These are phyloP conservation scores for Choloepus didactylus DNA, from an alignment of 2,797 vertebrate species.

Conservation along the genomic window DNA sequence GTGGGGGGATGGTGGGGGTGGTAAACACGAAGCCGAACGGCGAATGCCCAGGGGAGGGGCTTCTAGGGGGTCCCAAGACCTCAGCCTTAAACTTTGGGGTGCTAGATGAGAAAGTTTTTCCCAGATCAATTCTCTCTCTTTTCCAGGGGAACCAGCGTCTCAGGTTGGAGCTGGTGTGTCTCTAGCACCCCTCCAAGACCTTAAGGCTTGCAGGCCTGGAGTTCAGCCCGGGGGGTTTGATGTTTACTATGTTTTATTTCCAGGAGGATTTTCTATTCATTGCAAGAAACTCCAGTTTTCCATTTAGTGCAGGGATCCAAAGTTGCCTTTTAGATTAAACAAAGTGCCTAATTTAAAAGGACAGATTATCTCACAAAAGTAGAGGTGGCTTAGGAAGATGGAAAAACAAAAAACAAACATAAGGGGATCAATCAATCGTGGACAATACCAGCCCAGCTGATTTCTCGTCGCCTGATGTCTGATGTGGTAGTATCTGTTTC, in stretches of 20 bases:
- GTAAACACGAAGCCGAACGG: neutral
- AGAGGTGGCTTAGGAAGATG: neutral
- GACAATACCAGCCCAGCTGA: neutral
- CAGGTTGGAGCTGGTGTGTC: neutral
- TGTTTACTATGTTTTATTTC: neutral
- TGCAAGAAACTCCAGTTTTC: neutral
- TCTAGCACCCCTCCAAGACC: neutral
- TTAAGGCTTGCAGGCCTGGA: neutral
- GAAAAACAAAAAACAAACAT: neutral
- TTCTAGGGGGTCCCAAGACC: neutral
- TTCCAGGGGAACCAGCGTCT: too few relatives aligned
- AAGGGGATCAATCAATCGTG: too few relatives aligned
- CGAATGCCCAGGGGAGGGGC: neutral
- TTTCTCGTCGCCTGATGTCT: fast-evolving
- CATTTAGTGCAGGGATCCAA: neutral
- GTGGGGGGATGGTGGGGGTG: too few relatives aligned
- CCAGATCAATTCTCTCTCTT: neutral
- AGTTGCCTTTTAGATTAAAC: neutral
- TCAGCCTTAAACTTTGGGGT: neutral
- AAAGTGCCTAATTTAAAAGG: neutral
- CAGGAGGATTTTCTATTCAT: neutral
- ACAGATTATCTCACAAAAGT: fast-evolving
- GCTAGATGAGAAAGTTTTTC: neutral
- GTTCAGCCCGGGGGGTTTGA: too few relatives aligned
- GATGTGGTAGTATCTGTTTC: neutral